These are phyloP conservation scores for Leucoptera coffeella DNA, from an alignment of 2,888 invertebrate genomes.

Conservation along the genomic window DNA sequence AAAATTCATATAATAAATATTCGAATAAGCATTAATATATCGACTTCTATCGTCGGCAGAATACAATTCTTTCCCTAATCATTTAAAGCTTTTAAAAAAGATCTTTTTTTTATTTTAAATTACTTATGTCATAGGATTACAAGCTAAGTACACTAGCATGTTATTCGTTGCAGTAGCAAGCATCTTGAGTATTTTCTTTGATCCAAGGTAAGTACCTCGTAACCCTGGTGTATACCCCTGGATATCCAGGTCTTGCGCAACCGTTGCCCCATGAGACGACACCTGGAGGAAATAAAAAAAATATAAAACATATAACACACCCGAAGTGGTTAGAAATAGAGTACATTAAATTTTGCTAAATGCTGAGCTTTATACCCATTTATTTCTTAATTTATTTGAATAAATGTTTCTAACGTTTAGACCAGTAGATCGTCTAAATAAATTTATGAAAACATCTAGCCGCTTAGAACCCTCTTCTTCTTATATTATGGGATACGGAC, in stretches of 20 bases:
- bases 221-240: conserved; percentile 79
- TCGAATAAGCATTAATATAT: not conserved
- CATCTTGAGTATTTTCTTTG: conserved; percentile 67
- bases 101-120: not conserved
- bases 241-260: conserved; percentile 77
- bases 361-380: too few species aligned
- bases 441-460: too few species aligned
- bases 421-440: too few species aligned
- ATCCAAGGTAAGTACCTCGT: conserved; percentile 82
- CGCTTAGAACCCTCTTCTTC: too few species aligned
- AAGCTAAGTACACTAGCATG: too few species aligned
- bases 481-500: too few species aligned
- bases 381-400: too few species aligned
- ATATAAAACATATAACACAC: conserved; percentile 2
- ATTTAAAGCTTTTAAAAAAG: not conserved
- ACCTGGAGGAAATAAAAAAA: conserved; percentile 30
- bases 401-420: too few species aligned
- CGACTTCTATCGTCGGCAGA: not conserved
- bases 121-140: not conserved
- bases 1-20: not conserved
- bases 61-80: not conserved
- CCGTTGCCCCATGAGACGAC: conserved; percentile 89
- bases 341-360: conserved; percentile 4
- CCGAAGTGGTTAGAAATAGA: too few species aligned
- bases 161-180: conserved; percentile 72